phyloP scores from a whole-genome alignment of 2,113 vertebrate genomes.

The Xenus cinereus region DNA sequence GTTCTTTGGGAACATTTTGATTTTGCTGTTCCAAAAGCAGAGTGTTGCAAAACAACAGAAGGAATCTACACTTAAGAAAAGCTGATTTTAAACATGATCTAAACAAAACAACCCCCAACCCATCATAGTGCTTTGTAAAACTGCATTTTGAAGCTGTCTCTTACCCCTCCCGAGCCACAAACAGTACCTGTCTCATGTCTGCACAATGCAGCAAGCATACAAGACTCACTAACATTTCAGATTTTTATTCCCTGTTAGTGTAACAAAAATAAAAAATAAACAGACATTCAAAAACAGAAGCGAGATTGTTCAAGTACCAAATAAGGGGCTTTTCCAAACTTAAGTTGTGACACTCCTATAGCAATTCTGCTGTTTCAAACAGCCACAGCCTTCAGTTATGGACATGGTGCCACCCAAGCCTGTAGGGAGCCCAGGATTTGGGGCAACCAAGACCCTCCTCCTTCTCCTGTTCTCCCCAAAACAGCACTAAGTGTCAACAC shows the following conservation, averaged over 20 bases:
- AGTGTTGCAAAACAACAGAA: slow-evolving; percentile 12
- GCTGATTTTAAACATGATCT: background rate
- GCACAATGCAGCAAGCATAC: slow-evolving; percentile 65
- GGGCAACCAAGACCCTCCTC: background rate
- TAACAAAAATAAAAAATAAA: slow-evolving; percentile 57
- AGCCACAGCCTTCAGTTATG: background rate
- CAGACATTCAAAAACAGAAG: slow-evolving; percentile 62
- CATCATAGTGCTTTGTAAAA: slow-evolving; percentile 12
- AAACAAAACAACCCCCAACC: slow-evolving; percentile 10
- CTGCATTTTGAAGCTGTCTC: slow-evolving; percentile 32
- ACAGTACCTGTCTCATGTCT: slow-evolving; percentile 46
- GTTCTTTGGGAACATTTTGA: background rate
- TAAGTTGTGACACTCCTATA: slow-evolving; percentile 4
- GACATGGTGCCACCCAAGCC: background rate
- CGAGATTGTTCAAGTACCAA: slow-evolving; percentile 74
- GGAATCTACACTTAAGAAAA: background rate
- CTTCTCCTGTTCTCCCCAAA: background rate
- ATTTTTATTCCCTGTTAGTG: slow-evolving; percentile 66
- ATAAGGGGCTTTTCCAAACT: slow-evolving; percentile 62
- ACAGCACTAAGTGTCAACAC: background rate
- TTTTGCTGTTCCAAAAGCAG: background rate
- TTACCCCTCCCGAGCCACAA: background rate
- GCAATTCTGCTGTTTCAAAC: slow-evolving; percentile 20
- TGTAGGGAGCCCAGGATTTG: background rate
- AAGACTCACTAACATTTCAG: slow-evolving; percentile 58